Base-by-base conservation (phyloP, 2,113 vertebrate species). In the Chlorocebus sabaeus region DNA sequence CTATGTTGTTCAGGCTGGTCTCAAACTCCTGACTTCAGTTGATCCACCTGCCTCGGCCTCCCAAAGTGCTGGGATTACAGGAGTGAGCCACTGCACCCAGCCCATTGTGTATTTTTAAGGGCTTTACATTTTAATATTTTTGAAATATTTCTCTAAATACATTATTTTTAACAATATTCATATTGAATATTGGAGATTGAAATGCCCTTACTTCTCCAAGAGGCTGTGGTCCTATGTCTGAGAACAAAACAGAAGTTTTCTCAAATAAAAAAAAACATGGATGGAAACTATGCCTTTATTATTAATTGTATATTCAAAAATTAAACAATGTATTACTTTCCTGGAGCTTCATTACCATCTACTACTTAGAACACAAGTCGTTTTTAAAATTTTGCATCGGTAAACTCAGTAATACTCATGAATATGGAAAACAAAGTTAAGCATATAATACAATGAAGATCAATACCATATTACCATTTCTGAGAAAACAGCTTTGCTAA, bases 401-500 rank as follows among this genome's bases (percentile, higher is more conserved):
- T 25, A 72, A 94, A 75, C 22, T 72, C n/a, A 57, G 55, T 80
- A 96, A 84, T 64, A 67, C 35, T 68, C 35, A 84, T 80, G 43
- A 67, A 80, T 76, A 50, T 94, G 43, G 57, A 93, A 90, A 92
- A 83, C n/a, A 40, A 67, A 86, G 25, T 95, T 92, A 75, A 68
- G 14, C 22, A 64, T 67, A 48, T 76, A 95, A 85, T 72, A 70
- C 45, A 88, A 9, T 64, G 88, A 92, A 57, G 70, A 96, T 94
- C 85, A 72, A 97, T 96, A 52, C 14, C 4, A 8, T 88, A 95
- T 97, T 95, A 87, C 14, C 61, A 95, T 90, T 96, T 92, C 88
- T 95, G 48, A 64, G 85, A 94, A 96, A 80, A 83, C 32, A 17
- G 3, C 14, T 84, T 50, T 92, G 55, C 32, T 70, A 40, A 75